Evolutionary conservation across 2,113 vertebrate species (phyloP).

Genomic region (Anhinga rufa): DNA sequence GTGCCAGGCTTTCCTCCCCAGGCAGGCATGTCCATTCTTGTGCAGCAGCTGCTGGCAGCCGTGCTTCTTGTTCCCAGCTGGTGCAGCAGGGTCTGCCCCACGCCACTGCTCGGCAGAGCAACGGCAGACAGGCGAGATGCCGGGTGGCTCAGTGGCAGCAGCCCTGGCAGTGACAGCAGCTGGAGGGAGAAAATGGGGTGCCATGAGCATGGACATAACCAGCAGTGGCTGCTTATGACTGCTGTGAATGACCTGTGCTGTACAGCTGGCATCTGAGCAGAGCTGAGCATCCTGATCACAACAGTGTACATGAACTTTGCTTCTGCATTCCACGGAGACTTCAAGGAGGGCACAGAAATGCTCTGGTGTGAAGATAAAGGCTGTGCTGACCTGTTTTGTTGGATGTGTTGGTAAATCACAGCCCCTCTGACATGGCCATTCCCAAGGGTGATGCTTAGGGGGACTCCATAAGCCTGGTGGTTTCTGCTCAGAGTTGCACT

Average conservation of each 20-base stretch:
- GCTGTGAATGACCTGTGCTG: background rate
- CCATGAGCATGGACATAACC: background rate
- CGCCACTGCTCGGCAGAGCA: background rate
- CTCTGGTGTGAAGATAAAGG: background rate
- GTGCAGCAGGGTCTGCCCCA: background rate
- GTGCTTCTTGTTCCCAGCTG: background rate
- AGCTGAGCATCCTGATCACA: background rate
- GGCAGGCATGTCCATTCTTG: background rate
- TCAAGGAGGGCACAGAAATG: background rate
- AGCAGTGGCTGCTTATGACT: background rate
- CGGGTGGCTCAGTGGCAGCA: background rate
- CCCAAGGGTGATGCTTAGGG: background rate
- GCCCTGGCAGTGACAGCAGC: background rate
- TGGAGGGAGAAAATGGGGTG: background rate
- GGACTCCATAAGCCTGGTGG: background rate
- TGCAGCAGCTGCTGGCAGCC: background rate
- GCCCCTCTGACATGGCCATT: background rate
- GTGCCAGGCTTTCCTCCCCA: background rate
- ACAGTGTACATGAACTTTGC: background rate
- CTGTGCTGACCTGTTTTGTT: background rate
- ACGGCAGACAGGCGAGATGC: background rate
- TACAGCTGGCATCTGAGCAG: rapidly evolving
- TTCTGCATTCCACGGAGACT: background rate
- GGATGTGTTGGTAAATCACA: background rate
- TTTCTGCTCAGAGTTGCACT: background rate